Evolutionary conservation across 2,113 vertebrate genomes (phyloP), one percentile per base, ranked within the genome.

Genomic region (Solenodon paradoxus): DNA sequence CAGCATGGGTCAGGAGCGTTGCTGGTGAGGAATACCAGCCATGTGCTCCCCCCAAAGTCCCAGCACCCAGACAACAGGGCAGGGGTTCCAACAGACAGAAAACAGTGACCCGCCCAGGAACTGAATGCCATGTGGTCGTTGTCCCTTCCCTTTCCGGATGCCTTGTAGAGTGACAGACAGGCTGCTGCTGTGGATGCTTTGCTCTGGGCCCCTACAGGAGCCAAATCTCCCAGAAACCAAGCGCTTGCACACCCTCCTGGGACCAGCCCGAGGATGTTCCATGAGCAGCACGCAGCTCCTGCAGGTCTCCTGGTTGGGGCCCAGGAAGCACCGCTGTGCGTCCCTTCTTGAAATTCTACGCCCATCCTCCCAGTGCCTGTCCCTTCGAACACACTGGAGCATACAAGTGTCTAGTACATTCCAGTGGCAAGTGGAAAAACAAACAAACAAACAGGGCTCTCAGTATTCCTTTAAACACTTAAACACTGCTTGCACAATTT

Each of bases 241-340:
- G 17, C 7, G 2, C 24, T n/a, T 26, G 47, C 55, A 45, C n/a
- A 3, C 47, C 9, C 15, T 0, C 20, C 20, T 57, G 16, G n/a
- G 12, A 13, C 47, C 77, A 3, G 26, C n/a, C 13, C 9, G 2
- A 3, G n/a, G 24, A 68, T 12, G 20, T 35, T 26, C 53, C 20
- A 8, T 2, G 32, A 0, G 0, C 42, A 17, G 51, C 10, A 30
- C 2, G 4, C 24, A 47, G 42, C 22, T 15, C n/a, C 45, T 20
- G 35, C 59, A 35, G 78, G 24, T 38, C 28, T n/a, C 32, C 63
- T 38, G 1, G 7, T 10, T 17, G 81, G 51, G 32, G 40, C 17
- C 32, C 42, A 59, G 26, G 69, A 72, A 83, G 17, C 49, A 11
- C 15, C 45, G 7, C 7, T 38, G 59, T 80, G 63, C 2, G 30